phyloP scores from a whole-genome alignment of 1,140 invertebrate species.

The Popillia japonica region DNA sequence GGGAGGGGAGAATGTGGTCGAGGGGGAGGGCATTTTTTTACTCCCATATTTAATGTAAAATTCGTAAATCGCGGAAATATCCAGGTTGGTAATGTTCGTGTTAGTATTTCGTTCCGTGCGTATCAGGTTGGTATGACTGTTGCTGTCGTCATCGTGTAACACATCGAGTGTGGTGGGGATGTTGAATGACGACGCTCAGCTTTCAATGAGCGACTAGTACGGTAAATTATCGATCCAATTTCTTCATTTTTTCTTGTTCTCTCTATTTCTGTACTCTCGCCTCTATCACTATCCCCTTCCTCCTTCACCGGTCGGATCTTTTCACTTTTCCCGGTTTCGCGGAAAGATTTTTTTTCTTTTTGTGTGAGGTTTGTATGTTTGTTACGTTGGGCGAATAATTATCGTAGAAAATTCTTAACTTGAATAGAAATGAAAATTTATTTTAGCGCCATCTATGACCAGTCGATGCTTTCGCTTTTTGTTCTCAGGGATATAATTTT shows the following conservation, averaged over 20 bases:
- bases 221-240: conserved; percentile 12
- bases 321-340: not conserved
- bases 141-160: conserved; percentile 14
- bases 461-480: too few relatives aligned
- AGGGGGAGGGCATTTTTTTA: too few relatives aligned
- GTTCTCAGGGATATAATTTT: too few relatives aligned
- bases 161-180: not conserved
- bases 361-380: too few relatives aligned
- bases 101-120: not conserved
- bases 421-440: too few relatives aligned
- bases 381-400: too few relatives aligned
- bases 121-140: conserved; percentile 1
- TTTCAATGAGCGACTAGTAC: conserved; percentile 28
- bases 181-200: conserved; percentile 27
- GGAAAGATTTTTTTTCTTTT: too few relatives aligned
- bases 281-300: not conserved
- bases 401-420: too few relatives aligned
- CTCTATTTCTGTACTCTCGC: not conserved
- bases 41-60: too few relatives aligned
- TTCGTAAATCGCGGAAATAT: too few relatives aligned
- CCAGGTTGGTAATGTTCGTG: not conserved
- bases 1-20: too few relatives aligned
- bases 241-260: conserved; percentile 14
- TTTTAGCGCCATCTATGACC: too few relatives aligned
- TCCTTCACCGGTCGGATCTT: not conserved